phyloP scores from a whole-genome alignment of 2,113 vertebrate genomes.

The Paracanthobrama guichenoti region DNA sequence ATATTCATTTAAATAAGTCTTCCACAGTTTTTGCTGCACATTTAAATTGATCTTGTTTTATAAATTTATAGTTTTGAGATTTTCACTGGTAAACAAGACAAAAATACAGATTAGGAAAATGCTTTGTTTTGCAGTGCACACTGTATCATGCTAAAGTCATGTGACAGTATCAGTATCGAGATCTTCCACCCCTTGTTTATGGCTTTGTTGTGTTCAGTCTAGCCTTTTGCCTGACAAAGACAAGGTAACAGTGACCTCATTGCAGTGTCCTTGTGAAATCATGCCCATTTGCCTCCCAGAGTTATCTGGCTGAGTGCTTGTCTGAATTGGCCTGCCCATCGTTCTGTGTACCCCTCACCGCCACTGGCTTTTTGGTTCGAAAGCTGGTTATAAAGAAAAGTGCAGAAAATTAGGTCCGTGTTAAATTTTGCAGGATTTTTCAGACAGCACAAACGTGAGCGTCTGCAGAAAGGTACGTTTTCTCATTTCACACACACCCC shows the following conservation, averaged over 20 bases:
- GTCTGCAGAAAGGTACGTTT: conserved; percentile 51
- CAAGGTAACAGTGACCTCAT: conserved; percentile 45
- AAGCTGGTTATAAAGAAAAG: neutral
- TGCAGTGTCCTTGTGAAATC: conserved; percentile 62
- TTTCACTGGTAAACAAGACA: neutral
- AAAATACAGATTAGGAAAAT: neutral
- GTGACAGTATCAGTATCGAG: neutral
- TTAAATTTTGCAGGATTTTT: conserved; percentile 21
- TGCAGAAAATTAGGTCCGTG: neutral
- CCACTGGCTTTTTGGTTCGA: neutral
- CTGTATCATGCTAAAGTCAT: neutral
- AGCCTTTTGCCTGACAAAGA: conserved; percentile 47
- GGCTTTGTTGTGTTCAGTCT: neutral
- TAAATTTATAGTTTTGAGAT: neutral
- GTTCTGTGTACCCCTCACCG: conserved; percentile 23
- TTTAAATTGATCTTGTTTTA: neutral
- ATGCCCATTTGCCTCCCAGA: conserved; percentile 57
- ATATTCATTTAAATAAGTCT: neutral
- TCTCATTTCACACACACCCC: conserved; percentile 56
- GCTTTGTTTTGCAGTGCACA: neutral
- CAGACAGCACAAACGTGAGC: conserved; percentile 16
- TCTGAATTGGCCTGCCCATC: conserved; percentile 64
- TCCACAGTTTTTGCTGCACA: neutral
- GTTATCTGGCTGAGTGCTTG: conserved; percentile 68
- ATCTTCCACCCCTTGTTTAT: conserved; percentile 24